A percentile compares a stretch with the other conserved stretches of the same genome.
These are phyloP conservation scores for Corbicula japonica DNA, from an alignment of 2,888 invertebrate genomes.

Conservation along the genomic window DNA sequence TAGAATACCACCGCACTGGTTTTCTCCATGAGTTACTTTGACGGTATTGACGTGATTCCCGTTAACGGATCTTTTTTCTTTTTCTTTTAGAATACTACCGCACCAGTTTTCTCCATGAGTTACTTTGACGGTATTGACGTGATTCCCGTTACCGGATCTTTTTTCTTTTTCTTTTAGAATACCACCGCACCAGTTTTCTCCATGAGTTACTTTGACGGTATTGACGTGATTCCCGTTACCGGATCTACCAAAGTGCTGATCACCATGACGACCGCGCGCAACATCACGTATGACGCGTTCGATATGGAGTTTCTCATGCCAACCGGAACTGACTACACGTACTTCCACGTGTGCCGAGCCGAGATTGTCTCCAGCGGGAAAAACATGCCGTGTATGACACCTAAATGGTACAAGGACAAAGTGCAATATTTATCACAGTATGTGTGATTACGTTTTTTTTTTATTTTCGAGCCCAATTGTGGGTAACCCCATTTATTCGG, in stretches of 20 bases:
- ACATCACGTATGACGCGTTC: conserved; percentile 74
- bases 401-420: conserved; percentile 66
- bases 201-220: conserved; percentile 60
- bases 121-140: too few species aligned
- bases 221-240: conserved; percentile 63
- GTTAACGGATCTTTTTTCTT: too few species aligned
- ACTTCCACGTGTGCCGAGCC: conserved; percentile 77
- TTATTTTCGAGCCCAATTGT: too few species aligned
- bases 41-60: too few species aligned
- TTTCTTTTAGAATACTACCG: too few species aligned
- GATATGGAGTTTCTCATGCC: conserved; percentile 83
- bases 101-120: too few species aligned
- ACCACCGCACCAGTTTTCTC: conserved; percentile 65
- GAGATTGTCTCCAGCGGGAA: conserved; percentile 76
- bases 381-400: conserved; percentile 81
- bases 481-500: too few species aligned
- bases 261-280: conserved; percentile 72
- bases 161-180: conserved; percentile 57
- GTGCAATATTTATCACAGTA: conserved; percentile 68
- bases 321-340: conserved; percentile 62
- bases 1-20: too few species aligned
- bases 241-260: conserved; percentile 67
- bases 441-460: too few species aligned
- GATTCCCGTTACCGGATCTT: too few species aligned
- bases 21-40: too few species aligned